Evolutionary conservation across 2,797 vertebrate genomes (phyloP), one percentile per base, ranked within the genome.

Genomic region (Hyperoplus lanceolatus): DNA sequence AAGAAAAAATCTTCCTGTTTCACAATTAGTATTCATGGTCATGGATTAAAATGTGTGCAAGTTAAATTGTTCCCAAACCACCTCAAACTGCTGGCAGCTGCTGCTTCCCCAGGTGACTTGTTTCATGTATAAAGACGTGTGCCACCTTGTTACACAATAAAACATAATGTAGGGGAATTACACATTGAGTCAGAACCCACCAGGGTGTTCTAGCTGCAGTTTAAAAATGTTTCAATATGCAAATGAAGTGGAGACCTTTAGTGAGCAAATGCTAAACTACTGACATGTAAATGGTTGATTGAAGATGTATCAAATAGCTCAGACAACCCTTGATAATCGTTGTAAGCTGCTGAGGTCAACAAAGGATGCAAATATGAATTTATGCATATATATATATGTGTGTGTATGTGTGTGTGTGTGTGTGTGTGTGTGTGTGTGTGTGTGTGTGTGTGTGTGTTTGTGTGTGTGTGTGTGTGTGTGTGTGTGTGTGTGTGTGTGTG

Each of bases 81-180:
- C 83, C 73, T 72, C 65, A 79, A 88, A 87, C 80, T 74, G 88
- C 86, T 86, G 86, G 84, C 93, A 93, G 90, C 85, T 90, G 89
- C 79, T 85, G 68, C 85, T 80, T 60, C 92, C 89, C 92, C 90
- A 88, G 84, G 89, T 91, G 92, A 92, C 82, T 87, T 83, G 83
- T 90, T 89, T 84, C 82, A 87, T 89, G 83, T 88, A 85, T 83
- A 87, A 90, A 90, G 88, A 93, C 76, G 75, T 46, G 65, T 87
- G 76, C 59, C 69, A 60, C 38, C 75, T 11, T 77, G 85, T 79
- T 86, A 78, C 70, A 64, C 49, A 60, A 71, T 54, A 64, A 53
- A 50, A 51, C 53, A 64, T 36, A 60, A 16, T 49, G 67, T 46
- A 29, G 42, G 71, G 75, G 74, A 75, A 82, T 77, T 65, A 75